These are phyloP conservation scores for Urocynchramus pylzowi DNA, from an alignment of 2,113 vertebrate species.

Conservation along the genomic window DNA sequence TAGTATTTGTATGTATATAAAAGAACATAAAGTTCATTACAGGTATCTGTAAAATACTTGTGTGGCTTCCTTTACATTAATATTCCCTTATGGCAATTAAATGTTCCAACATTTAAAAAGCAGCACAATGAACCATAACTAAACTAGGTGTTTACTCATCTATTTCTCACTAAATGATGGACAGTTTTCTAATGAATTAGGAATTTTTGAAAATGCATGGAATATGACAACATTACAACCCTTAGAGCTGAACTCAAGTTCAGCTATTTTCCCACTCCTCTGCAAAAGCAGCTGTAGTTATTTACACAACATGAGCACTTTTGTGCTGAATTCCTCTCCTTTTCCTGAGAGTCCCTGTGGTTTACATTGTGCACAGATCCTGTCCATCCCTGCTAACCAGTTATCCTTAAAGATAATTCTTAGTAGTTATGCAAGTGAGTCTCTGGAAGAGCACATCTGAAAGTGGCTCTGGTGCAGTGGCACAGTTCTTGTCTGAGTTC, in stretches of 20 bases:
- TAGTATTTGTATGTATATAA: neutral
- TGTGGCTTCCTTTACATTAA: neutral
- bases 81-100: neutral
- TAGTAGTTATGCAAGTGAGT: neutral
- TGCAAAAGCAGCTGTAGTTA: neutral
- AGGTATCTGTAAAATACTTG: neutral
- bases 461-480: neutral
- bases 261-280: fast-evolving
- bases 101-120: neutral
- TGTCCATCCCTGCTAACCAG: neutral
- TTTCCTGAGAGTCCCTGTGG: neutral
- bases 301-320: neutral
- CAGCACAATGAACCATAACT: neutral
- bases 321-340: neutral
- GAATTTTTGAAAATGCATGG: neutral
- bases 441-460: neutral
- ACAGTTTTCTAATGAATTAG: neutral
- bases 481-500: neutral
- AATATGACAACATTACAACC: neutral
- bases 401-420: neutral
- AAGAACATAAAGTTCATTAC: neutral
- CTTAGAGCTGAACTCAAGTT: neutral
- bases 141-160: neutral
- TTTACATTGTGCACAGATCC: neutral
- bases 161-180: neutral